A percentile compares a stretch with the other conserved stretches of the same genome.
phyloP scores from a whole-genome alignment of 2,113 vertebrate species.

The Ornithorhynchus anatinus region DNA sequence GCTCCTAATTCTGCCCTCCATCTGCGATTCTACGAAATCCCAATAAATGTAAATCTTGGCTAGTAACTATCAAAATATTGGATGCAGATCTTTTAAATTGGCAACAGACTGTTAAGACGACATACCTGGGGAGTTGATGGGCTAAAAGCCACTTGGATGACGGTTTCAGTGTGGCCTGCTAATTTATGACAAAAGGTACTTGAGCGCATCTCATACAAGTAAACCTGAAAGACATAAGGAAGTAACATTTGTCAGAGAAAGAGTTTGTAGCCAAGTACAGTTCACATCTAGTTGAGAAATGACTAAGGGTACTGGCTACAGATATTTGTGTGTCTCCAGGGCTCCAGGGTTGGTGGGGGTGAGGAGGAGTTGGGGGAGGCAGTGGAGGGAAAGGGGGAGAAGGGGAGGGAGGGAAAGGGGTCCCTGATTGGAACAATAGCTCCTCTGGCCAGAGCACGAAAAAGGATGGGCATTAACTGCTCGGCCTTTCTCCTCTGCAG shows the following conservation, averaged over 20 bases:
- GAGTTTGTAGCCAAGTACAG: fast-evolving
- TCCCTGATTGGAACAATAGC: too few species aligned
- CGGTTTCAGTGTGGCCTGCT: constrained; percentile 75
- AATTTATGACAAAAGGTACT: constrained; percentile 80
- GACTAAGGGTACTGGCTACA: not conserved
- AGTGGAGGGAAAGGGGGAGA: not conserved
- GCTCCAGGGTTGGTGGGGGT: fast-evolving
- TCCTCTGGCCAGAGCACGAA: too few species aligned
- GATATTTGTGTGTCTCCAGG: too few species aligned
- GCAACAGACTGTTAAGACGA: too few species aligned
- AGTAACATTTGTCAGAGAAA: not conserved
- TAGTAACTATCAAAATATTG: not conserved
- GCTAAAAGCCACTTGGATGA: constrained; percentile 80
- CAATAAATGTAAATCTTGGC: too few species aligned
- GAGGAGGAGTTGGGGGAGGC: not conserved
- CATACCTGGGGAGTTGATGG: constrained; percentile 81
- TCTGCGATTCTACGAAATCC: too few species aligned
- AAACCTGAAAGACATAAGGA: constrained; percentile 74
- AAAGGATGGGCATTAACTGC: too few species aligned
- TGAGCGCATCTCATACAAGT: constrained; percentile 80
- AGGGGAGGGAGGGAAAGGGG: too few species aligned
- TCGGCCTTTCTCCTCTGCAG: too few species aligned
- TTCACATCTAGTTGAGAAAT: fast-evolving
- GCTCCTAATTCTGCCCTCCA: too few species aligned
- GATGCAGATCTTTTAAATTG: not conserved